Percentiles rank a stretch among this genome's conserved stretches.
Conservation (phyloP, 1,140 invertebrate species). For the Lordiphosa mommai region DNA sequence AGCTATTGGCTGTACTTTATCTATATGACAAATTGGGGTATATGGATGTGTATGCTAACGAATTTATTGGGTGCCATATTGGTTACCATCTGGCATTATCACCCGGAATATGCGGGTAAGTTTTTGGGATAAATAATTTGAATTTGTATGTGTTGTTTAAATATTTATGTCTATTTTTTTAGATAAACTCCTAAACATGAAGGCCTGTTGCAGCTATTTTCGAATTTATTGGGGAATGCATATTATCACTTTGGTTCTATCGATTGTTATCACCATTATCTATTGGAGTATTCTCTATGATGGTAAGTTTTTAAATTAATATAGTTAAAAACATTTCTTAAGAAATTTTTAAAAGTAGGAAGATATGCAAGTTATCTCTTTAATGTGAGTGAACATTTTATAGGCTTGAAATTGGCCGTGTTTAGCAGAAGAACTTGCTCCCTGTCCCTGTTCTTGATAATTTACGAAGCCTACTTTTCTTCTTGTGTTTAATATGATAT, state of each 20-base stretch:
- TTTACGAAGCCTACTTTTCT: too few species aligned
- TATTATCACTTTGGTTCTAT: conserved; percentile 81
- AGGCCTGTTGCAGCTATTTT: conserved; percentile 78
- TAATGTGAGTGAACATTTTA: too few species aligned
- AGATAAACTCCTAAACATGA: conserved; percentile 67
- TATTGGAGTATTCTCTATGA: conserved; percentile 84
- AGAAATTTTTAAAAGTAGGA: too few species aligned
- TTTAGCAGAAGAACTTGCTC: too few species aligned
- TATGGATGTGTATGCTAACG: conserved; percentile 81
- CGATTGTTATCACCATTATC: conserved; percentile 82
- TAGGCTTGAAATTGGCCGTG: too few species aligned
- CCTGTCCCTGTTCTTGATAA: too few species aligned
- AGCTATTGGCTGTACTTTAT: conserved; percentile 81
- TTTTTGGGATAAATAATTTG: background rate
- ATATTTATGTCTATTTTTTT: background rate
- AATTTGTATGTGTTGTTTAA: too few species aligned
- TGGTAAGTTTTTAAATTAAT: conserved; percentile 55
- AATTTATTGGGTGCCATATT: conserved; percentile 69
- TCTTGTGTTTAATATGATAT: too few species aligned
- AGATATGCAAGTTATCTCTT: too few species aligned
- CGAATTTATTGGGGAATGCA: conserved; percentile 83
- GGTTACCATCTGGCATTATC: conserved; percentile 72
- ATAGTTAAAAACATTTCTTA: background rate
- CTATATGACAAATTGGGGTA: conserved; percentile 89
- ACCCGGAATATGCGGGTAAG: conserved; percentile 74